Percentiles rank a stretch among this genome's conserved stretches.
phyloP scores from a whole-genome alignment of 2,888 invertebrate genomes.

The Itoplectis maculator region DNA sequence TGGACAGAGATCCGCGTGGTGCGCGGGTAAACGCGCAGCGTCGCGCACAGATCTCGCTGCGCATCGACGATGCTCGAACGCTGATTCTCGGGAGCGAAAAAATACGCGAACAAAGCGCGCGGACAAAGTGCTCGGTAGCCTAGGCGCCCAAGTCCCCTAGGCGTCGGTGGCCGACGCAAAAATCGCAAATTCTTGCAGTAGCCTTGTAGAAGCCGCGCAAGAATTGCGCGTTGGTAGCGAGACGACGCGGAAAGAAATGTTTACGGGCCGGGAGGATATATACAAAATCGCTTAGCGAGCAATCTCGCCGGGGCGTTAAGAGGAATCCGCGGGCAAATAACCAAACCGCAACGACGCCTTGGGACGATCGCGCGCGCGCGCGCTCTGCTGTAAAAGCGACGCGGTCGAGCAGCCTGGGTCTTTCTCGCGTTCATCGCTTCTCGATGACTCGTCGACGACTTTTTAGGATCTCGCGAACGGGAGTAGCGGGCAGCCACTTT shows the following conservation, averaged over 20 bases:
- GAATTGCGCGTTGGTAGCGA: no score
- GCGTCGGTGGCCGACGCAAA: conserved; percentile 10
- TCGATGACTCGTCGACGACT: conserved; percentile 30
- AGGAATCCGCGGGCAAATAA: conserved; percentile 56
- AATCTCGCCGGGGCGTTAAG: conserved; percentile 48
- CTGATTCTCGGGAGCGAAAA: conserved; percentile 26
- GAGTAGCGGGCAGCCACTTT: conserved; percentile 16
- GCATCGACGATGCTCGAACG: no score
- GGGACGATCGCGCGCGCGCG: conserved; percentile 22
- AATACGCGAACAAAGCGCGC: neutral
- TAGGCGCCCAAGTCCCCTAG: conserved; percentile 27
- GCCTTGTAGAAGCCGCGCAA: no score
- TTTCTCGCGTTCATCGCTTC: conserved; percentile 21
- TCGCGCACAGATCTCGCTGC: conserved; percentile 50
- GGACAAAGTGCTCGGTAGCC: conserved; percentile 48
- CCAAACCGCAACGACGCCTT: conserved; percentile 55
- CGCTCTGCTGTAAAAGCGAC: conserved; percentile 36
- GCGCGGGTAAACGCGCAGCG: conserved; percentile 38
- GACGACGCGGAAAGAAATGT: conserved; percentile 21
- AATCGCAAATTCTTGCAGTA: conserved; percentile 61
- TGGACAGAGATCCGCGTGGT: conserved; percentile 23
- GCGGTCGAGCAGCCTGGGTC: neutral
- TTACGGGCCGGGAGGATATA: conserved; percentile 47
- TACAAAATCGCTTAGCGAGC: conserved; percentile 59
- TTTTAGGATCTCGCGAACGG: conserved; percentile 26